Percentiles rank a stretch among this genome's conserved stretches.
Evolutionary conservation across 1,140 invertebrate species (phyloP).

Genomic region (Aphaenogaster ashmeadi): DNA sequence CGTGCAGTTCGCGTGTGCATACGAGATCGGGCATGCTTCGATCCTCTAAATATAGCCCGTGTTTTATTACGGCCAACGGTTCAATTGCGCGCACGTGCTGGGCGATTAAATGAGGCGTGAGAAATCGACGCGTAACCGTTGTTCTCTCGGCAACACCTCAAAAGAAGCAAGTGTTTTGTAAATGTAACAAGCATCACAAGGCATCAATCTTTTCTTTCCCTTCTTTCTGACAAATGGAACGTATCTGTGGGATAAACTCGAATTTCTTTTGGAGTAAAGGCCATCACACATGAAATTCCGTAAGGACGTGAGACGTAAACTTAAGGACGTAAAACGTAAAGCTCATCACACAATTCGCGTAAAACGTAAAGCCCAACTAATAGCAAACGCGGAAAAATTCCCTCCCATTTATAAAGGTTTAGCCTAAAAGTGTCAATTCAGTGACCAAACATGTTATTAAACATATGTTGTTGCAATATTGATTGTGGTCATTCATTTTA

Average conservation of each 20-base stretch:
- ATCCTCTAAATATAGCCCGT: conserved; percentile 49
- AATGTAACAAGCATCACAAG: not conserved
- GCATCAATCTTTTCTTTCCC: not conserved
- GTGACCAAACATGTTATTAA: no score
- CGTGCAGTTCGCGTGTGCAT: conserved; percentile 12
- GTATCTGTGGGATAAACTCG: not conserved
- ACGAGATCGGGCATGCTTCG: conserved; percentile 17
- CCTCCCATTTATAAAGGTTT: no score
- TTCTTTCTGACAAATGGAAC: not conserved
- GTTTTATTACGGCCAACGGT: conserved; percentile 18
- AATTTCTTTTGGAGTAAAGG: no score
- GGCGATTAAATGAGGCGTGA: conserved; percentile 17
- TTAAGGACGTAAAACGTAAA: not conserved
- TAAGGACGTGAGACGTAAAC: no score
- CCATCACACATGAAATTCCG: no score
- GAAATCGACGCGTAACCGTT: conserved; percentile 4
- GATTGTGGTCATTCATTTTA: no score
- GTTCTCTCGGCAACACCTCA: not conserved
- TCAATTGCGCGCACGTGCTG: conserved; percentile 35
- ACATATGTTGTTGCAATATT: no score
- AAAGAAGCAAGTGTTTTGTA: not conserved
- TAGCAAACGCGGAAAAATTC: no score
- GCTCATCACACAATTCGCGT: no score
- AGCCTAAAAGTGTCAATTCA: no score
- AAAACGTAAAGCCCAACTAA: no score